Percentiles rank a stretch among this genome's conserved stretches.
phyloP scores from a whole-genome alignment of 2,888 invertebrate species.

The Drosophila sordidula region DNA sequence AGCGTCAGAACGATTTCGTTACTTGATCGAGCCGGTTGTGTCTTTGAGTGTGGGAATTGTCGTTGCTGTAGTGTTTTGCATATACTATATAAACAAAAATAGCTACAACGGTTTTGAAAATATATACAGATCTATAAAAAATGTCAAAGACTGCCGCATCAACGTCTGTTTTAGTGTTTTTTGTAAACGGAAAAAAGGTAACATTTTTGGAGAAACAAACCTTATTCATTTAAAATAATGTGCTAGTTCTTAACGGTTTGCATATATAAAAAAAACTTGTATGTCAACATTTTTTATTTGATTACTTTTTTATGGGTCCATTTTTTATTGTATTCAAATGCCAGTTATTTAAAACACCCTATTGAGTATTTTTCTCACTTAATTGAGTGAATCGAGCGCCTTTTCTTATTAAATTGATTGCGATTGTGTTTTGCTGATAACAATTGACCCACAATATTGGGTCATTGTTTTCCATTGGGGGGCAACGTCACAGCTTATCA shows the following conservation, averaged over 20 bases:
- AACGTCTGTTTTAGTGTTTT: slow-evolving; percentile 74
- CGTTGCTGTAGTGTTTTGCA: neutral
- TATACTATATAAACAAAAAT: slow-evolving; percentile 4
- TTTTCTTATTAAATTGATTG: slow-evolving; percentile 23
- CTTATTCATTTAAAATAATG: too few species aligned
- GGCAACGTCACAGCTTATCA: slow-evolving; percentile 1
- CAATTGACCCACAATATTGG: slow-evolving; percentile 56
- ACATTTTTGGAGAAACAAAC: slow-evolving; percentile 1
- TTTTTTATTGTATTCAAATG: slow-evolving; percentile 1
- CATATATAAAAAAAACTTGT: neutral
- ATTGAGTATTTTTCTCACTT: slow-evolving; percentile 3
- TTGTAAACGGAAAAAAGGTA: slow-evolving; percentile 83
- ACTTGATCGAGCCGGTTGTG: slow-evolving; percentile 60
- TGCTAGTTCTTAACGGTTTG: too few species aligned
- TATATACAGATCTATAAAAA: neutral
- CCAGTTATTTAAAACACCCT: slow-evolving; percentile 1
- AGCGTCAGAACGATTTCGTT: slow-evolving; percentile 64
- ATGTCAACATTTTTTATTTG: slow-evolving; percentile 37
- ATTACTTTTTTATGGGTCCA: neutral
- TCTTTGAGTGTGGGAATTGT: slow-evolving; percentile 20
- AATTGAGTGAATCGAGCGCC: slow-evolving; percentile 14
- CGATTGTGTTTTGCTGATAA: slow-evolving; percentile 48
- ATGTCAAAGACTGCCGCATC: slow-evolving; percentile 33
- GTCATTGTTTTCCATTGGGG: slow-evolving; percentile 24
- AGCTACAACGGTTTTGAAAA: neutral